phyloP scores from a whole-genome alignment of 2,797 vertebrate species.

The Oophaga sylvatica region DNA sequence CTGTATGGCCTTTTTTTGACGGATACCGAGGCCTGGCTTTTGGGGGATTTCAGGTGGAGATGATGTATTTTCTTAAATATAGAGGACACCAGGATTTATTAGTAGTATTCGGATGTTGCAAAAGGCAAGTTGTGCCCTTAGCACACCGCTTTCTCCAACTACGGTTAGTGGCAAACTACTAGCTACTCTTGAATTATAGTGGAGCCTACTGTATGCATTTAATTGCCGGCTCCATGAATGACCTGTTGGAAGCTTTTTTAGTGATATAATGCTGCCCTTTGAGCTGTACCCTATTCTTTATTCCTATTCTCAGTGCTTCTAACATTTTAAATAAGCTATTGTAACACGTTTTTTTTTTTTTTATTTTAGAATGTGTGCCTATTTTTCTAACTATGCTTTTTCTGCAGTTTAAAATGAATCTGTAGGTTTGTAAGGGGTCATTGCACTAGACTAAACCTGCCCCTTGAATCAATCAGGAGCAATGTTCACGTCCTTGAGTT shows the following conservation, averaged over 20 bases:
- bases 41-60: conserved; percentile 4
- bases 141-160: background rate
- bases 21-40: background rate
- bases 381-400: conserved; percentile 30
- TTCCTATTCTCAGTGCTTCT: conserved; percentile 11
- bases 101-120: background rate
- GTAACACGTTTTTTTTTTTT: conserved; percentile 1
- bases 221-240: background rate
- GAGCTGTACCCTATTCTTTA: background rate
- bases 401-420: conserved; percentile 7
- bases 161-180: background rate
- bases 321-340: conserved; percentile 46
- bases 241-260: conserved; percentile 4
- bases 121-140: background rate
- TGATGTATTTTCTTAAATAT: background rate
- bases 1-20: conserved; percentile 1
- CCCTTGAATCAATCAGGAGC: conserved; percentile 27
- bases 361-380: conserved; percentile 28
- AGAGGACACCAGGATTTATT: background rate
- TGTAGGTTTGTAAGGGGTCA: conserved; percentile 20
- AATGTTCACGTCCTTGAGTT: conserved; percentile 9
- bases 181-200: background rate
- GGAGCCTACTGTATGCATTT: background rate
- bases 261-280: background rate
- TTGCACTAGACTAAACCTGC: conserved; percentile 41